phyloP scores from a whole-genome alignment of 2,797 vertebrate genomes.

The Enteromius viviparus region DNA sequence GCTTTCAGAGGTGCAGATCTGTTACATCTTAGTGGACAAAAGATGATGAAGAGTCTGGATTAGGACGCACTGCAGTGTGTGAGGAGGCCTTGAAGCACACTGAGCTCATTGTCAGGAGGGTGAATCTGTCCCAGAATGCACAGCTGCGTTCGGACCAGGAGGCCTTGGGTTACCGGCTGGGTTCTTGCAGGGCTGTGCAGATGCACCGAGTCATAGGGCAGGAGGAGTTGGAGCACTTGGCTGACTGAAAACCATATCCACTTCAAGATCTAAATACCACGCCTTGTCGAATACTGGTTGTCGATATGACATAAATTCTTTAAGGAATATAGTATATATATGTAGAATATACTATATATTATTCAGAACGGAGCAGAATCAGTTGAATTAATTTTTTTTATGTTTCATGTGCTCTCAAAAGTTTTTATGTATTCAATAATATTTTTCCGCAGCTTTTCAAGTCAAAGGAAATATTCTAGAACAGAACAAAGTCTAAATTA shows the following conservation, averaged over 20 bases:
- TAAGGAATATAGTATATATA: background rate
- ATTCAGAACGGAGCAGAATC: background rate
- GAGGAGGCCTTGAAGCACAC: slow-evolving; percentile 57
- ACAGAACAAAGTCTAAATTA: background rate
- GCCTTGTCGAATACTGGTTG: background rate
- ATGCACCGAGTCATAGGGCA: slow-evolving; percentile 61
- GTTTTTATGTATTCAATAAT: background rate
- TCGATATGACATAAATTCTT: background rate
- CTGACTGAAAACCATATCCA: slow-evolving; percentile 26
- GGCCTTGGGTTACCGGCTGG: slow-evolving; percentile 68
- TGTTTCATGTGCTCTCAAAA: background rate
- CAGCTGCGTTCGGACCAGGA: slow-evolving; percentile 69
- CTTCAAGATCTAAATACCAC: slow-evolving; percentile 8
- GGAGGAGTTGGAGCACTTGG: slow-evolving; percentile 39
- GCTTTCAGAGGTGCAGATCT: slow-evolving; percentile 63
- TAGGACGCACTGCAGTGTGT: slow-evolving; percentile 55
- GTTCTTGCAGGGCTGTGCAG: slow-evolving; percentile 74
- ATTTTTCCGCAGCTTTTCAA: background rate
- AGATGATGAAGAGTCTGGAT: slow-evolving; percentile 64
- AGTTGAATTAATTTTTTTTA: background rate
- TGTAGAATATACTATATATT: no score
- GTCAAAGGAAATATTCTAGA: background rate
- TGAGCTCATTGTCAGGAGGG: slow-evolving; percentile 64
- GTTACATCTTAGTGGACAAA: slow-evolving; percentile 65
- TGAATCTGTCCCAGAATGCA: slow-evolving; percentile 78